Evolutionary conservation across 2,888 invertebrate species (phyloP).

Genomic region (Leptopilina myrica): DNA sequence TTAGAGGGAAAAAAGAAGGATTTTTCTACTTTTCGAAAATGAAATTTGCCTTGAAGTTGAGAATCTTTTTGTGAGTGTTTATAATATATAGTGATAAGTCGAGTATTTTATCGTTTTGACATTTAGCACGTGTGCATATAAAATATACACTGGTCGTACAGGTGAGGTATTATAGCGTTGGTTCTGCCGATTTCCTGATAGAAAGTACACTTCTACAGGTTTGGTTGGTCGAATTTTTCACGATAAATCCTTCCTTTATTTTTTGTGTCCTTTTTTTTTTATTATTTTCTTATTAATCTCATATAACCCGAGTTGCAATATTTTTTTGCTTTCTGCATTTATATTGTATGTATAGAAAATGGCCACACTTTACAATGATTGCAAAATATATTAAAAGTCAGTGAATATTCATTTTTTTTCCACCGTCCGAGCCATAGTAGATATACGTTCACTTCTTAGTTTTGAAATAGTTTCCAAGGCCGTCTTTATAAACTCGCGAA

Average conservation of each 20-base stretch:
- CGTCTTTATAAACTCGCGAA: constrained; percentile 4
- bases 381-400: constrained; percentile 14
- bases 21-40: background rate
- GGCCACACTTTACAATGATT: background rate
- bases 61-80: background rate
- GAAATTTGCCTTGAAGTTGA: background rate
- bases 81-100: background rate
- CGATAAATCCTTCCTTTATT: background rate
- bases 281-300: constrained; percentile 20
- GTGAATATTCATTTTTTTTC: constrained; percentile 11
- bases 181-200: constrained; percentile 67
- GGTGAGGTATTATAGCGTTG: constrained; percentile 59
- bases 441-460: constrained; percentile 24
- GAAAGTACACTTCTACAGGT: constrained; percentile 62
- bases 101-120: constrained; percentile 60
- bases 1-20: too few relatives aligned
- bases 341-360: background rate
- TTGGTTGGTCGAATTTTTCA: constrained; percentile 21
- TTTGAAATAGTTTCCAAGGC: constrained; percentile 32
- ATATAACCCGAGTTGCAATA: too few relatives aligned
- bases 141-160: constrained; percentile 59
- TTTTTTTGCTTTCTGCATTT: background rate
- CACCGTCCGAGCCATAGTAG: background rate
- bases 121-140: constrained; percentile 62
- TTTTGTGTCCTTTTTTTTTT: constrained; percentile 38